Percentiles rank a stretch among this genome's conserved stretches.
Conservation (phyloP, 2,113 vertebrate species). For the Tenrec ecaudatus region DNA sequence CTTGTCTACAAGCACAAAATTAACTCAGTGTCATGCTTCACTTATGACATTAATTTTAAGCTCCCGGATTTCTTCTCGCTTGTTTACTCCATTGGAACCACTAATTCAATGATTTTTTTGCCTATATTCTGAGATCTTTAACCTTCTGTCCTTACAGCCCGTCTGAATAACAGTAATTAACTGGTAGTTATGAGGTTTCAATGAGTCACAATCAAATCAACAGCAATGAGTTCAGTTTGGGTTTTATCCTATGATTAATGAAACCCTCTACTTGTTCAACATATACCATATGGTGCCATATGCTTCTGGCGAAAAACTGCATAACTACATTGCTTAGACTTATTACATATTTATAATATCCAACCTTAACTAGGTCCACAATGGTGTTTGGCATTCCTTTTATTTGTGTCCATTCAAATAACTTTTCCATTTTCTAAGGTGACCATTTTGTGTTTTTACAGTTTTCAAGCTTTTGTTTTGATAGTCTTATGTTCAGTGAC, state of each 20-base stretch:
- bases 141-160: neutral
- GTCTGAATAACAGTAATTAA: neutral
- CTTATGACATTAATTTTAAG: neutral
- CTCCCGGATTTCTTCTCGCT: neutral
- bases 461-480: neutral
- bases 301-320: neutral
- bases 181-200: neutral
- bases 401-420: neutral
- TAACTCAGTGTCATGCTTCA: neutral
- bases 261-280: constrained; percentile 52
- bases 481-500: neutral
- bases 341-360: neutral
- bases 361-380: neutral
- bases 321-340: neutral
- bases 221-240: neutral
- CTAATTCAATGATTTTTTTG: neutral
- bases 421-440: constrained; percentile 1
- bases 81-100: neutral
- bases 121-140: neutral
- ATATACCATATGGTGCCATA: constrained; percentile 36
- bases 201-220: too few relatives aligned
- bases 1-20: neutral
- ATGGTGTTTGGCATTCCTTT: neutral
- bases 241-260: constrained; percentile 22
- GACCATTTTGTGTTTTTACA: neutral